A percentile compares a stretch with the other conserved stretches of the same genome.
These are phyloP conservation scores for Odobenus rosmarus DNA, from an alignment of 2,113 vertebrate genomes.

Conservation along the genomic window DNA sequence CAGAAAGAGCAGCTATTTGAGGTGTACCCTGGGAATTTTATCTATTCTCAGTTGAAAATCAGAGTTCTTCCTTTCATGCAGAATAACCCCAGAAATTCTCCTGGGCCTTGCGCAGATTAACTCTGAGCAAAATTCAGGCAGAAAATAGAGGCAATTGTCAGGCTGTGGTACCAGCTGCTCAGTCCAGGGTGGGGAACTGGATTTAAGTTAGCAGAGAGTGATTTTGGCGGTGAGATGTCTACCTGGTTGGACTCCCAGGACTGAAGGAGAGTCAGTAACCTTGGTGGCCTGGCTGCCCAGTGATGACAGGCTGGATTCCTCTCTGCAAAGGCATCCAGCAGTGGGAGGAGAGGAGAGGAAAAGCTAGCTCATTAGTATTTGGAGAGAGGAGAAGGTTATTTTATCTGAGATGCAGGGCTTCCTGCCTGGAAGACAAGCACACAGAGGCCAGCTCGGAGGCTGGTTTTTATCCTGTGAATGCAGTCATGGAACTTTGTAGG, in stretches of 20 bases:
- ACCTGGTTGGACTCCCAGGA: background rate
- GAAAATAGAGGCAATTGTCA: background rate
- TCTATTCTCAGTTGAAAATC: constrained; percentile 58
- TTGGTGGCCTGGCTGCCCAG: background rate
- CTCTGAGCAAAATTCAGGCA: constrained; percentile 52
- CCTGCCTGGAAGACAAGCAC: background rate
- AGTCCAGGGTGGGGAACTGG: background rate
- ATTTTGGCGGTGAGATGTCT: background rate
- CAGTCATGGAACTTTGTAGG: background rate
- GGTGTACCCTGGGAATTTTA: constrained; percentile 51
- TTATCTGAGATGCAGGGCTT: background rate
- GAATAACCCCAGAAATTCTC: constrained; percentile 61
- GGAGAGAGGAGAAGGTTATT: background rate
- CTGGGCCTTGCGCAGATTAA: background rate
- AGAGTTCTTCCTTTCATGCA: constrained; percentile 33
- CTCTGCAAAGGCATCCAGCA: background rate
- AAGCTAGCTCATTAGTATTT: background rate
- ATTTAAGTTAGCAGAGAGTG: constrained; percentile 58
- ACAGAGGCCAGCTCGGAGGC: background rate
- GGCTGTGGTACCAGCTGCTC: background rate
- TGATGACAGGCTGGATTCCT: background rate
- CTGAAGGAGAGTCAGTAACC: background rate
- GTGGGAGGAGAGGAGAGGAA: background rate
- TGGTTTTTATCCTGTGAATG: background rate
- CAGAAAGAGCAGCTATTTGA: constrained; percentile 34